Evolutionary conservation across 2,113 vertebrate genomes (phyloP), one percentile per base, ranked within the genome.

Genomic region (Cepphus grylle): DNA sequence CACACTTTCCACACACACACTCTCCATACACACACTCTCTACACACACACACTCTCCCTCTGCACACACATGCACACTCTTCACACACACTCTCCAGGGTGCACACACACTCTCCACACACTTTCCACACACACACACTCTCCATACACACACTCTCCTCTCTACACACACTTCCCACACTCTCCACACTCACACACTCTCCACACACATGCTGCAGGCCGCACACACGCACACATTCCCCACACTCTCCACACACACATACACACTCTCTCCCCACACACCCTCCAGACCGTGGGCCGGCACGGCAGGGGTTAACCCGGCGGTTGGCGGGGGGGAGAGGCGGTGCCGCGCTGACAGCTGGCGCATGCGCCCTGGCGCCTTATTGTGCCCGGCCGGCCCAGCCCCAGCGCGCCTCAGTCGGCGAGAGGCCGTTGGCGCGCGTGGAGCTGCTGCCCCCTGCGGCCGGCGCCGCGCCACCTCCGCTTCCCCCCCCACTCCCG

Each of bases 301-400:
- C 78, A 12, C 65, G 10, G 5, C 61, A 62, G 20, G 79, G 65
- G 82, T 91, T 94, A 94, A 91, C 1, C 18, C 36, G 55, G 17
- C 55, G 19, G 55, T 55, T 30, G 88, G 38, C 40, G 96, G 58
- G 22, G n/a, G 22, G 16, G 38, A 18, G 11, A 38, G 62, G 98
- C 86, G 97, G 96, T 27, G 94, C 96, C 83, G 96, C 92, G 96
- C 96, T 98, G 98, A 98, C 97, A 98, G 98, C 88, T 98, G 91
- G 96, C 98, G 98, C 98, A 96, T 98, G 98, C 98, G 98, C 98
- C 67, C 86, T 97, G 94, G 73, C 84, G 85, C 96, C 93, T 96
- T 90, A 97, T 97, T 97, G 96, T 93, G 97, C 97, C 90, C 97
- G 96, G 93, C 92, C 96, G 93, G 90, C 84, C 96, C 94, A 77